These are phyloP conservation scores for Colletes collaris DNA, from an alignment of 2,888 invertebrate species.

Conservation along the genomic window DNA sequence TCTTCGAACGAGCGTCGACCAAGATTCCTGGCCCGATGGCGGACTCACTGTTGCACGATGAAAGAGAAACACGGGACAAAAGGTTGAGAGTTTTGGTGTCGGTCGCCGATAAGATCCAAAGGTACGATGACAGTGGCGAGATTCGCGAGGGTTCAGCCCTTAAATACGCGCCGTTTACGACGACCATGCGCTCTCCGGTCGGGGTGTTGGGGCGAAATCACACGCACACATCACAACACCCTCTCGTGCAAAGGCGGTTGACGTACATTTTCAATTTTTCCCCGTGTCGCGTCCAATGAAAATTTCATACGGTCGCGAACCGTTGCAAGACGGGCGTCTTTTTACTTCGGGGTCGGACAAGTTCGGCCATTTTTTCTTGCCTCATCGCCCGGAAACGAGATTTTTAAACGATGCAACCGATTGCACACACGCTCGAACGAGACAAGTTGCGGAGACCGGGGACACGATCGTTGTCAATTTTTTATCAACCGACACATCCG, in stretches of 20 bases:
- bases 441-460: not conserved
- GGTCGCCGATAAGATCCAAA: slow-evolving; percentile 25
- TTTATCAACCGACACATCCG: not conserved
- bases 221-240: slow-evolving; percentile 41
- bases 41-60: too few relatives aligned
- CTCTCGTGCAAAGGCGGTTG: slow-evolving; percentile 26
- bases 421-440: slow-evolving; percentile 6
- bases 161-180: slow-evolving; percentile 76
- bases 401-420: slow-evolving; percentile 39
- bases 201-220: slow-evolving; percentile 65
- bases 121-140: slow-evolving; percentile 75
- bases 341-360: not conserved
- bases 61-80: not conserved
- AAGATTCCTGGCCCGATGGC: too few relatives aligned
- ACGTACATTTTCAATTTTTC: slow-evolving; percentile 67
- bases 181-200: slow-evolving; percentile 78
- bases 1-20: too few relatives aligned
- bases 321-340: slow-evolving; percentile 29
- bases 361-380: not conserved
- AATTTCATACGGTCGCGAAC: slow-evolving; percentile 47
- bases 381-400: slow-evolving; percentile 24
- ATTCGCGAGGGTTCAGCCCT: slow-evolving; percentile 77
- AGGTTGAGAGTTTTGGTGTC: not conserved
- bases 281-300: slow-evolving; percentile 44
- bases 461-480: not conserved